These are phyloP conservation scores for Cephalophus harveyi DNA, from an alignment of 2,113 vertebrate species.

Conservation along the genomic window DNA sequence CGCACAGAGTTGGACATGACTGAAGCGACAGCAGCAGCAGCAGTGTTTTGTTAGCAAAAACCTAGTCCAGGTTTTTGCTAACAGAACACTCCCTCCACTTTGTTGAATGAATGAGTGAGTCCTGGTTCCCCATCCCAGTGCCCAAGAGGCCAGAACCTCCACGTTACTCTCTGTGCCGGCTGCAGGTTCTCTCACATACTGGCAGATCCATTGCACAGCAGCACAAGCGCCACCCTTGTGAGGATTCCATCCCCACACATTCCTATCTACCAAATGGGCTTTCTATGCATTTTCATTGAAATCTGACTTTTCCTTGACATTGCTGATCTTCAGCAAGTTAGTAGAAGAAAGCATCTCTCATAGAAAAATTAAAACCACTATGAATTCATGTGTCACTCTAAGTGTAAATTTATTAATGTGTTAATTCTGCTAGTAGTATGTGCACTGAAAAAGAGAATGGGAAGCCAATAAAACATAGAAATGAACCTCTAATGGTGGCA, in stretches of 20 bases:
- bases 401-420: background rate
- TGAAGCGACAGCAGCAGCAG: too few relatives aligned
- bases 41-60: background rate
- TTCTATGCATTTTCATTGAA: background rate
- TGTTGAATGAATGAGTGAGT: background rate
- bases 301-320: background rate
- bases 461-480: conserved; percentile 23
- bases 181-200: background rate
- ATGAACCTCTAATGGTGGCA: conserved; percentile 64
- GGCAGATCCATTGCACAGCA: too few relatives aligned
- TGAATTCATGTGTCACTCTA: conserved; percentile 8
- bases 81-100: background rate
- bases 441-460: background rate
- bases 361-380: conserved; percentile 12
- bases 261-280: background rate
- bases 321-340: background rate
- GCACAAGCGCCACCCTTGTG: too few relatives aligned
- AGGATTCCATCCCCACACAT: background rate
- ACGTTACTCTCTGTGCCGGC: too few relatives aligned
- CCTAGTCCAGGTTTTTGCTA: background rate
- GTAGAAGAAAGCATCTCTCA: background rate
- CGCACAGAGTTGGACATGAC: too few relatives aligned
- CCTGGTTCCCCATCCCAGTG: background rate
- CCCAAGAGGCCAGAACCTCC: background rate
- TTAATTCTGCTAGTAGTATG: background rate